These are phyloP conservation scores for Atherinosoma microstoma DNA, from an alignment of 2,797 vertebrate genomes.

Conservation along the genomic window DNA sequence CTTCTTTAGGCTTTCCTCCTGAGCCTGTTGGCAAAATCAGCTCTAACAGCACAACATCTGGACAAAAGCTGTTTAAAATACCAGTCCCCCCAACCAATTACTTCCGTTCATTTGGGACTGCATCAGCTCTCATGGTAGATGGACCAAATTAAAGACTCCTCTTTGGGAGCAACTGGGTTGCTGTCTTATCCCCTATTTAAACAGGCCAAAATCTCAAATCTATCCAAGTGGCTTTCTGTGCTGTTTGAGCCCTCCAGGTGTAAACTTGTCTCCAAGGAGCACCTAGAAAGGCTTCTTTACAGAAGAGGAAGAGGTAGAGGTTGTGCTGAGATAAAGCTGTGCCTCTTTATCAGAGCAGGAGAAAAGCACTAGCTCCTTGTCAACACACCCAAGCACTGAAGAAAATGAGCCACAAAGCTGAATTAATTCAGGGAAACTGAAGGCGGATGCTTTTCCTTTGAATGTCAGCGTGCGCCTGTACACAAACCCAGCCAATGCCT, in stretches of 20 bases:
- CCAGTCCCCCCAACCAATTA: constrained; percentile 60
- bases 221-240: constrained; percentile 34
- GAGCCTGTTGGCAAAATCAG: constrained; percentile 44
- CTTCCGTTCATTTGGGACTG: constrained; percentile 62
- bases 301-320: constrained; percentile 44
- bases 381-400: constrained; percentile 66
- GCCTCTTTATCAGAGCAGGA: constrained; percentile 62
- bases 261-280: constrained; percentile 37
- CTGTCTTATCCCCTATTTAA: constrained; percentile 61
- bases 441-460: constrained; percentile 73
- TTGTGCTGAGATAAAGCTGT: constrained; percentile 58
- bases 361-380: constrained; percentile 67
- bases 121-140: constrained; percentile 61
- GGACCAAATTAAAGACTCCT: constrained; percentile 70
- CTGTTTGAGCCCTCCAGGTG: constrained; percentile 36
- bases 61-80: constrained; percentile 67
- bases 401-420: constrained; percentile 80
- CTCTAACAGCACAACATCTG: constrained; percentile 43
- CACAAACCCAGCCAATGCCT: constrained; percentile 67
- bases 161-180: constrained; percentile 58
- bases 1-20: constrained; percentile 35
- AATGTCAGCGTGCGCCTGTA: constrained; percentile 67
- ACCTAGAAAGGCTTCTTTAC: constrained; percentile 48
- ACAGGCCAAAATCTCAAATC: constrained; percentile 56
- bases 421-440: constrained; percentile 81